Base-by-base conservation (phyloP, 2,888 invertebrate species). In the Argyresthia albistria region DNA sequence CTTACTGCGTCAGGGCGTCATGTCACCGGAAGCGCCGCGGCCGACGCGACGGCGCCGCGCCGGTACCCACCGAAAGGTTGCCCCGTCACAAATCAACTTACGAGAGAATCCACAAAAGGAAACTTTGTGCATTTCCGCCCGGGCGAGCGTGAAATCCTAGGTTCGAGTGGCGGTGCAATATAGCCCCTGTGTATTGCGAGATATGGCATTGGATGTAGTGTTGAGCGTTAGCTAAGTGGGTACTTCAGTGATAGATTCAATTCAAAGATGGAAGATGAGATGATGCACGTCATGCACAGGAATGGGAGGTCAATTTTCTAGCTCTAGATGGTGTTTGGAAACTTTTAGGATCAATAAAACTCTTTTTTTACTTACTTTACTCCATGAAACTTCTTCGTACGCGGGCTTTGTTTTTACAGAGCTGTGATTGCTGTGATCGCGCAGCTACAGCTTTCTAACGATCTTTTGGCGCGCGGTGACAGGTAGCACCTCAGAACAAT, bases 21-120 rank as follows among this genome's bases (percentile, higher is more conserved):
- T 12, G 46, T 14, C 11, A 35, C 12, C 50, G 56, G 54, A 82
- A 80, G 78, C 75, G 74, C 73, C 76, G 79, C 73, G 83, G 78
- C 76, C 81, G 86, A 73, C 86, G 68, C 63, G 60, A 75, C 83
- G 86, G 86, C 86, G 84, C 86, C 86, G 67, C 66, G 60, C 79
- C 82, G 84, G 82, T 80, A 76, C 70, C 61, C 61, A 62, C 75
- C 79, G 82, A 86, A 87, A 86, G 87, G 87, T 86, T 86, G 83
- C 72, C 73, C 75, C 71, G 80, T 82, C 83, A 84, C 87, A 87
- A 87, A 87, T 87, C 86, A 86, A 87, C 76, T 87, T 87, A 86
- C 82, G 82, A 82, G 78, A 79, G 77, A 76, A 74, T 77, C 84
- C 84, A 86, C 86, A 86, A 84, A 81, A 86, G 86, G 86, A 87